Conservation (phyloP, 1,140 invertebrate species). For the Brachionus rotundiformis region DNA sequence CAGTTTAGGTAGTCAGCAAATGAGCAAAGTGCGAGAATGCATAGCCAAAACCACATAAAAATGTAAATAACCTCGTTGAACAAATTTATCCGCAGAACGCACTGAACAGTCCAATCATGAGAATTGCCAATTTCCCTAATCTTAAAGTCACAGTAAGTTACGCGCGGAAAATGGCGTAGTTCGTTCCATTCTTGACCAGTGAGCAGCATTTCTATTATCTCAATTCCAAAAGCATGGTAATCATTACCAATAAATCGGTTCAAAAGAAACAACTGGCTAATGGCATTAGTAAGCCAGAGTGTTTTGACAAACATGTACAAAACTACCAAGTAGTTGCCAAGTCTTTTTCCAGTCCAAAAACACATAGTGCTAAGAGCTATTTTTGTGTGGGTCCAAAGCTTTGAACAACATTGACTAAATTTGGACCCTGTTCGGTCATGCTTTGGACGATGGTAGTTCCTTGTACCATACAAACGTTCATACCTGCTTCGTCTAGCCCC, state of each 20-base stretch:
- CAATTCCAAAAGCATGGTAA: conserved; percentile 63
- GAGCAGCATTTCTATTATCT: conserved; percentile 63
- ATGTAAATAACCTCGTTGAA: conserved; percentile 52
- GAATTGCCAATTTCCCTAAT: conserved; percentile 50
- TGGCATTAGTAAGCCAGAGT: conserved; percentile 66
- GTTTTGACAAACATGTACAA: conserved; percentile 66
- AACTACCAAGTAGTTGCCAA: conserved; percentile 54
- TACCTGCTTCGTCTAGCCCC: conserved; percentile 43
- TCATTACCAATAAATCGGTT: conserved; percentile 66
- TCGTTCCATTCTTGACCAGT: conserved; percentile 63
- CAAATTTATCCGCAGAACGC: conserved; percentile 49
- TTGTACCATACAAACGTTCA: conserved; percentile 32
- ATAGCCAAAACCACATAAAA: conserved; percentile 52
- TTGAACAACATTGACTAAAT: background rate
- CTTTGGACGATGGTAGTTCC: conserved; percentile 5
- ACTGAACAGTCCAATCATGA: conserved; percentile 51
- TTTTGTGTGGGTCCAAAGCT: background rate
- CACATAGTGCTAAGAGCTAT: conserved; percentile 22
- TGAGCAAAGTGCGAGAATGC: conserved; percentile 29
- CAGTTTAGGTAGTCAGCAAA: conserved; percentile 34
- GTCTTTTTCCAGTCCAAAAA: conserved; percentile 40
- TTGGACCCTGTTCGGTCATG: background rate
- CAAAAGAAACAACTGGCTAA: conserved; percentile 67
- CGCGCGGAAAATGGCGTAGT: conserved; percentile 64
- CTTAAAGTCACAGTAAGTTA: conserved; percentile 62